These are phyloP conservation scores for Conus betulinus DNA, from an alignment of 1,140 invertebrate genomes.

Conservation along the genomic window DNA sequence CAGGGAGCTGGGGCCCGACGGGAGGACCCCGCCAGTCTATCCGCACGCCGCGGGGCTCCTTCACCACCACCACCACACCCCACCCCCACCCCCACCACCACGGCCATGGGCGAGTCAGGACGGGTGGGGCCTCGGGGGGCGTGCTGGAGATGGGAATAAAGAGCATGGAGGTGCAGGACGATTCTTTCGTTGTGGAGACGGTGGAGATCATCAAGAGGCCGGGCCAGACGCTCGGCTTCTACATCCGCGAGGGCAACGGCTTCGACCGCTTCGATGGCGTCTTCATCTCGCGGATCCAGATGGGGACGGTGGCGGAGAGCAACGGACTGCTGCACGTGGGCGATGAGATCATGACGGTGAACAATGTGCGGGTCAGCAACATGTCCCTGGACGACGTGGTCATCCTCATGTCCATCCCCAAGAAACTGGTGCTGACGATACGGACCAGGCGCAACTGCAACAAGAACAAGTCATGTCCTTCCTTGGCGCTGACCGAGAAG, in stretches of 20 bases:
- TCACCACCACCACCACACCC: conserved; percentile 10
- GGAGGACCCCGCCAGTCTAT: not conserved
- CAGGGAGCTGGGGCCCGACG: not conserved
- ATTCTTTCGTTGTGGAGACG: conserved; percentile 85
- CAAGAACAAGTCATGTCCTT: conserved; percentile 72
- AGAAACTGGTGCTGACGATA: conserved; percentile 94
- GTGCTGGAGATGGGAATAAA: conserved; percentile 74
- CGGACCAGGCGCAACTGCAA: conserved; percentile 76
- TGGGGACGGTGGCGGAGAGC: conserved; percentile 86
- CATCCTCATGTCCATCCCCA: conserved; percentile 99
- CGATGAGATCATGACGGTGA: conserved; percentile 99
- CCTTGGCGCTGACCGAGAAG: conserved; percentile 76
- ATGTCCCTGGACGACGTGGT: conserved; percentile 99
- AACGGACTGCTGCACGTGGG: conserved; percentile 97
- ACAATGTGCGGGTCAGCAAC: conserved; percentile 96
- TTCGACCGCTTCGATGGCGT: conserved; percentile 95
- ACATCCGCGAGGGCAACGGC: conserved; percentile 97
- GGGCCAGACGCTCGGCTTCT: conserved; percentile 97
- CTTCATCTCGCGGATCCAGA: conserved; percentile 97
- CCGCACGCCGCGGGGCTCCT: not conserved
- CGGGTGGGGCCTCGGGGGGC: not conserved
- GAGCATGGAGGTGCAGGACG: conserved; percentile 71
- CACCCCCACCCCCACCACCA: conserved; percentile 7
- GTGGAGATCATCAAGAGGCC: conserved; percentile 99
- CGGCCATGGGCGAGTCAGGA: not conserved